Percentiles rank a stretch among this genome's conserved stretches.
These are phyloP conservation scores for Cervus canadensis DNA, from an alignment of 2,113 vertebrate genomes.

Conservation along the genomic window DNA sequence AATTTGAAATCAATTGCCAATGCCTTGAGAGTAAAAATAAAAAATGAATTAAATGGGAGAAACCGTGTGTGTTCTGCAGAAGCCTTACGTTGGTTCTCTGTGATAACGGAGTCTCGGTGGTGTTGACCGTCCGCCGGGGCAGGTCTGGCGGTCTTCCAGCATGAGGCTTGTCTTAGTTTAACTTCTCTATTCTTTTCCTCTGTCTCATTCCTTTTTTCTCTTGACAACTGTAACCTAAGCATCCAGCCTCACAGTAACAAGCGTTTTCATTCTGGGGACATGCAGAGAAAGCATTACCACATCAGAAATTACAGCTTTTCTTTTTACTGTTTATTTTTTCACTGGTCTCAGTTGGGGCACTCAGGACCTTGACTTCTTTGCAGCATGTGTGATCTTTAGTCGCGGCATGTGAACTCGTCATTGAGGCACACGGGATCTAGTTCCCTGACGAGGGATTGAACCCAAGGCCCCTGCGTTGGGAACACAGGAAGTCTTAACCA, in stretches of 20 bases:
- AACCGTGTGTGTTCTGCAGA: background rate
- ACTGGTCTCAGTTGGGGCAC: background rate
- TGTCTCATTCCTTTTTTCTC: background rate
- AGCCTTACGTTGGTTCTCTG: background rate
- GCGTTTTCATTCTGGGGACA: background rate
- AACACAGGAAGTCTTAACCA: background rate
- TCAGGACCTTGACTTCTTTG: background rate
- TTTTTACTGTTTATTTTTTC: background rate
- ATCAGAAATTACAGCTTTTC: background rate
- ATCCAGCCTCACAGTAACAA: background rate
- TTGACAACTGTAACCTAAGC: background rate
- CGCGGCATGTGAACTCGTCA: background rate
- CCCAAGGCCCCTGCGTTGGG: background rate
- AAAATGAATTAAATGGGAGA: background rate
- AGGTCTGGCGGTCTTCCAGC: background rate
- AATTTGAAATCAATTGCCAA: background rate
- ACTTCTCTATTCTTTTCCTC: background rate
- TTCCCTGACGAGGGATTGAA: background rate
- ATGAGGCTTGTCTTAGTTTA: background rate
- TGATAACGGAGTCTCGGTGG: background rate
- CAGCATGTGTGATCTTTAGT: background rate
- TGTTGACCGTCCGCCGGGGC: background rate
- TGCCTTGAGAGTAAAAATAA: background rate
- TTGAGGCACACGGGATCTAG: accelerated
- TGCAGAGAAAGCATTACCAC: background rate